phyloP scores from a whole-genome alignment of 2,113 vertebrate genomes.

The Fulmarus glacialis region DNA sequence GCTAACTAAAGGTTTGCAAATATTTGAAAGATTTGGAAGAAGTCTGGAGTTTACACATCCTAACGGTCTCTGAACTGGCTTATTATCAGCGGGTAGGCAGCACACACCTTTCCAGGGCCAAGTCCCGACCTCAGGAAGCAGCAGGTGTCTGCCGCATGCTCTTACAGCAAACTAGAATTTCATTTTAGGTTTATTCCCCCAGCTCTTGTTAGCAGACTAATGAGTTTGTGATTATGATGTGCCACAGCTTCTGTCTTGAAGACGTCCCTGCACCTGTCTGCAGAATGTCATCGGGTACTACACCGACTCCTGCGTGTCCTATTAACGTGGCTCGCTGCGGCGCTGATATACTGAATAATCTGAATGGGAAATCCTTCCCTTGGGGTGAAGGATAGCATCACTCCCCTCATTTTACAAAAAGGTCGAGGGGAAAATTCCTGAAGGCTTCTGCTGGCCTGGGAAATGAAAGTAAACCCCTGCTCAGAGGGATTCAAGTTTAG shows the following conservation, averaged over 20 bases:
- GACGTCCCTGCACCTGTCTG: neutral
- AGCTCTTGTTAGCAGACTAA: neutral
- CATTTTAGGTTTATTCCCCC: neutral
- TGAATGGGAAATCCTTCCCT: neutral
- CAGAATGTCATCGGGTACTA: neutral
- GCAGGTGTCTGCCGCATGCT: neutral
- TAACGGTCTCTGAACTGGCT: neutral
- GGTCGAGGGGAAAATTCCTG: neutral
- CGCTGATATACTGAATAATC: neutral
- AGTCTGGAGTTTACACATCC: neutral
- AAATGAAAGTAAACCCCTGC: neutral
- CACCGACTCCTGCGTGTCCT: rapidly evolving
- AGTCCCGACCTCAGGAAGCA: neutral
- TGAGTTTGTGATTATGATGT: neutral
- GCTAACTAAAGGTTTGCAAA: neutral
- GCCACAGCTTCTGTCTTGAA: neutral
- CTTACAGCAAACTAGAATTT: neutral
- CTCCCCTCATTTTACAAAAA: neutral
- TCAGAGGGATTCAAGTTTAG: neutral
- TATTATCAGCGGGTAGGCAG: neutral
- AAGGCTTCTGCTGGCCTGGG: neutral
- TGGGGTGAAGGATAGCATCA: neutral
- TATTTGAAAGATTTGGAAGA: neutral
- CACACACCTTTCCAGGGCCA: neutral
- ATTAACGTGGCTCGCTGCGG: rapidly evolving